A percentile compares a stretch with the other conserved stretches of the same genome.
Evolutionary conservation across 53 echinoderm and acorn worm genomes (phyloP).

Genomic region (Echinarachnius parma): DNA sequence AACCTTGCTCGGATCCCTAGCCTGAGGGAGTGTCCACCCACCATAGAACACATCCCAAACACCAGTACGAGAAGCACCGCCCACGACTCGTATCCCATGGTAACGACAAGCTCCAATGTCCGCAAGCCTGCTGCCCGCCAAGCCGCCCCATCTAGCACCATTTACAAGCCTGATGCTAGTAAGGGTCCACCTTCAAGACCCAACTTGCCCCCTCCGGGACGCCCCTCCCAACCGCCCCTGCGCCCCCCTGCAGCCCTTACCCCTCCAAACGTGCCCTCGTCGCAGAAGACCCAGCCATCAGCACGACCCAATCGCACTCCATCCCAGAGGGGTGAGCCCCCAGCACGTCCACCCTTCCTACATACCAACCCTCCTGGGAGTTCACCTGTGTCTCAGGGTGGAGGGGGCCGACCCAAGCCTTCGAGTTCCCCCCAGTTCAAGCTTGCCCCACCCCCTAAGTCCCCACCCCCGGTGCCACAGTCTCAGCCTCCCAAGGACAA

Average conservation of each 20-base stretch:
- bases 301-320: slow-evolving; percentile 14
- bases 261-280: not conserved
- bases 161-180: slow-evolving; percentile 11
- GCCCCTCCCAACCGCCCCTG: not conserved
- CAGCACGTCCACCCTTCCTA: slow-evolving; percentile 18
- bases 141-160: too few relatives aligned
- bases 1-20: slow-evolving; percentile 4
- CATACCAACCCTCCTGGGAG: slow-evolving; percentile 8
- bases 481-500: not conserved
- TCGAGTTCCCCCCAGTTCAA: slow-evolving; percentile 22
- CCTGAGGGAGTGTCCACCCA: slow-evolving; percentile 18
- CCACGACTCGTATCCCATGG: slow-evolving; percentile 30
- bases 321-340: slow-evolving; percentile 14
- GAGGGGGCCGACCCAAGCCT: slow-evolving; percentile 16
- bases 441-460: slow-evolving; percentile 15
- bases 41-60: slow-evolving; percentile 40
- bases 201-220: slow-evolving; percentile 5
- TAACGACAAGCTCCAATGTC: not conserved
- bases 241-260: not conserved
- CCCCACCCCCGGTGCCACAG: slow-evolving; percentile 26
- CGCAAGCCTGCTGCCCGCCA: slow-evolving; percentile 3
- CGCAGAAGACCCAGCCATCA: not conserved
- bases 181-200: slow-evolving; percentile 37
- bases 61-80: slow-evolving; percentile 4
- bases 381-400: not conserved